Base-by-base conservation (phyloP, 1,140 invertebrate genomes). In the Drosophila pseudoobscura region DNA sequence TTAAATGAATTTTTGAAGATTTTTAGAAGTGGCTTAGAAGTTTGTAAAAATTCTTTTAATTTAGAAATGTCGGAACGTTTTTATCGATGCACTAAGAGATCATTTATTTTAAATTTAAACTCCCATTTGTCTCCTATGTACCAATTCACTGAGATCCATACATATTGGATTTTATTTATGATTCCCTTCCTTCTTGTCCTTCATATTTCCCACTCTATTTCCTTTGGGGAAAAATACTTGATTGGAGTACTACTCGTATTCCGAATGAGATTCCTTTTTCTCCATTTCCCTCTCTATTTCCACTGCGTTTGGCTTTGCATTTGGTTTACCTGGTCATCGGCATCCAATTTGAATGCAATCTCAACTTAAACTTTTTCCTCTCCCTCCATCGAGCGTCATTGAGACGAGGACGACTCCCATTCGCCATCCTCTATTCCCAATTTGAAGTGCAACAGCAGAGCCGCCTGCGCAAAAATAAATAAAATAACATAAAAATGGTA, bases 381-480 rank as follows among this genome's bases (percentile, higher is more conserved):
- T 43, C 52, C 58, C 65, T 39, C 74, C 56, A 64, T 77, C 63
- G 44, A 7, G 41, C 46, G 31, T 26, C 64, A 54, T 66, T 22
- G 24, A 43, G 17, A 29, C 31, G 24, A 24, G 20, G 20, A 20
- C 20, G 26, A 26, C 7, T 45, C 4, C 26, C 39, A 41, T 24
- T 52, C 22, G n/a, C 41, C 29, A 78, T 55, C 46, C 66, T 41
- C 66, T 45, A 55, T 20, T 5, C 24, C 31, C 45, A 53, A 64
- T 65, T 15, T 49, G 39, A 71, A 78, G 47, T 78, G 59, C 57
- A 54, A 35, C 26, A 15, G 41, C 24, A 15, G 43, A 15, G 43
- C 69, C 75, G 76, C 72, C 77, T 72, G 65, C 77, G 75, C 75
- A 64, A 52, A 52, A 61, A 22, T 22, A 72, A 51, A 72, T 63